A percentile compares a stretch with the other conserved stretches of the same genome.
phyloP scores from a whole-genome alignment of 2,797 vertebrate species.

The Acipenser transmontanus region DNA sequence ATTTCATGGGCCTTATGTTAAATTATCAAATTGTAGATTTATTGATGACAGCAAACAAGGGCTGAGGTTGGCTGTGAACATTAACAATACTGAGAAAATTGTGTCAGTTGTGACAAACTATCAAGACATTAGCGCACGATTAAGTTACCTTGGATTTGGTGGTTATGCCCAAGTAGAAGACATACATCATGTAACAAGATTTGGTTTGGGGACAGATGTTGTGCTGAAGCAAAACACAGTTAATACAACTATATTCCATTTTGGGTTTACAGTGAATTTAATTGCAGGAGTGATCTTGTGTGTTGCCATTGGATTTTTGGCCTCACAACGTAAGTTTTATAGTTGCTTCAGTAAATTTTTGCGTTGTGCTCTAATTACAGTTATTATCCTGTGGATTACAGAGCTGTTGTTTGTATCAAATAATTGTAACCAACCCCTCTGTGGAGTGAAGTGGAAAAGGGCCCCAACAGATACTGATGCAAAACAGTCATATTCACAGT shows the following conservation, averaged over 20 bases:
- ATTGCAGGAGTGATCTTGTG: constrained; percentile 74
- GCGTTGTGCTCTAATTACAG: constrained; percentile 77
- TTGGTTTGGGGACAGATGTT: constrained; percentile 74
- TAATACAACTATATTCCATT: constrained; percentile 66
- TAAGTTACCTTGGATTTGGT: constrained; percentile 81
- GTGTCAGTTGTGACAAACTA: constrained; percentile 84
- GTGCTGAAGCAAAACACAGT: constrained; percentile 51
- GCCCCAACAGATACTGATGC: constrained; percentile 47
- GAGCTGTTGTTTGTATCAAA: constrained; percentile 85
- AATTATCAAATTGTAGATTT: constrained; percentile 78
- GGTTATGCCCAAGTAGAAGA: constrained; percentile 83
- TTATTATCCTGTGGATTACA: constrained; percentile 80
- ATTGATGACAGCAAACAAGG: constrained; percentile 74
- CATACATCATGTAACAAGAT: constrained; percentile 67
- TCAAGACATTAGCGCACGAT: constrained; percentile 73
- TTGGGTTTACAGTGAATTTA: constrained; percentile 79
- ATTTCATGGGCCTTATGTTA: constrained; percentile 85
- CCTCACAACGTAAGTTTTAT: constrained; percentile 81
- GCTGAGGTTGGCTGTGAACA: constrained; percentile 70
- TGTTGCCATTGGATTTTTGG: constrained; percentile 73
- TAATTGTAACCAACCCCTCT: constrained; percentile 78
- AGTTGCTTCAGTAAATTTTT: constrained; percentile 82
- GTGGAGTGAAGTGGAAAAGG: constrained; percentile 76
- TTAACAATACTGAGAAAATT: constrained; percentile 80
- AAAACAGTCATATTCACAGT: constrained; percentile 34